phyloP scores from a whole-genome alignment of 2,113 vertebrate genomes.

The Mola mola region DNA sequence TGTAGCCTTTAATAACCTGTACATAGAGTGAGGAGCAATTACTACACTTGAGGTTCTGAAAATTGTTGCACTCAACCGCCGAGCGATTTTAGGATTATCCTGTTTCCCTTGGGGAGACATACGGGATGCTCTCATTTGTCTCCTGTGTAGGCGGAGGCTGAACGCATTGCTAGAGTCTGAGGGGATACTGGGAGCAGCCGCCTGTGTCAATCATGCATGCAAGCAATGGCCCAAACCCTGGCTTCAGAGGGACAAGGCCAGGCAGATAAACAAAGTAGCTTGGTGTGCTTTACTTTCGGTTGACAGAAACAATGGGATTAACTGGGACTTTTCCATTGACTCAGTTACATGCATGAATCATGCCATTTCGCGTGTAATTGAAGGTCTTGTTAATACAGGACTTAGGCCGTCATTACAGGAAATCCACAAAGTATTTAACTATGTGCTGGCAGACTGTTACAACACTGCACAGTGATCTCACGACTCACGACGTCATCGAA shows the following conservation, averaged over 20 bases:
- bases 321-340: constrained; percentile 21
- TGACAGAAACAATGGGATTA: neutral
- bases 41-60: no score
- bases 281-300: constrained; percentile 52
- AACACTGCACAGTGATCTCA: constrained; percentile 20
- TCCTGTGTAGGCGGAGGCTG: no score
- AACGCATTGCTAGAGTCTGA: constrained; percentile 89
- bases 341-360: constrained; percentile 10
- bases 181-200: constrained; percentile 85
- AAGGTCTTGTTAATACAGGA: constrained; percentile 33
- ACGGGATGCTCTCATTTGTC: no score
- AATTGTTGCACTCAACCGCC: no score
- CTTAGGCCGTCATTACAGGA: constrained; percentile 24
- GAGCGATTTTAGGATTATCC: no score
- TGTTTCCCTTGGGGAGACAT: no score
- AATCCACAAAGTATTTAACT: constrained; percentile 62
- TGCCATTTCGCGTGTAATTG: constrained; percentile 28
- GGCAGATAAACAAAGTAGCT: constrained; percentile 89
- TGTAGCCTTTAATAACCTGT: no score
- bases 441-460: constrained; percentile 23
- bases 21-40: no score
- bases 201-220: constrained; percentile 87
- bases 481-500: constrained; percentile 10
- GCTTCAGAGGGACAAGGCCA: constrained; percentile 86
- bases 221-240: constrained; percentile 90